Percentiles rank a stretch among this genome's conserved stretches.
phyloP scores from a whole-genome alignment of 2,113 vertebrate genomes.

The Clupea harengus region DNA sequence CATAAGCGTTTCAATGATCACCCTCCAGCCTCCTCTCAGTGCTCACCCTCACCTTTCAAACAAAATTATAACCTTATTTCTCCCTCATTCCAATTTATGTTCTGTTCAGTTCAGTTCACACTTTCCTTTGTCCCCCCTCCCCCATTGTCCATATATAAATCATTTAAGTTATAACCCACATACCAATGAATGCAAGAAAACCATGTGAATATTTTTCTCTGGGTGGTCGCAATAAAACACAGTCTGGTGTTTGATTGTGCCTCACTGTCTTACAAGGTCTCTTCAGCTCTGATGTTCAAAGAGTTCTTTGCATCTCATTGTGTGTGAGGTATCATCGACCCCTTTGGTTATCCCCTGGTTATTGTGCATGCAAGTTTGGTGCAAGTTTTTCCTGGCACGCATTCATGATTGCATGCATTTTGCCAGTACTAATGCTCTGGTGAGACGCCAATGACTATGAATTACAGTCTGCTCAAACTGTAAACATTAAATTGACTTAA shows the following conservation, averaged over 20 bases:
- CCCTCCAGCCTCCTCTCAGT: background rate
- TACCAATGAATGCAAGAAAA: slow-evolving; percentile 49
- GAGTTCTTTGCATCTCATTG: slow-evolving; percentile 51
- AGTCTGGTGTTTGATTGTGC: slow-evolving; percentile 1
- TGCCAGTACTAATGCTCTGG: background rate
- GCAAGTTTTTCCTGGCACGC: slow-evolving; percentile 42
- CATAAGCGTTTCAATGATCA: slow-evolving; percentile 14
- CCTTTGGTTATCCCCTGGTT: slow-evolving; percentile 52
- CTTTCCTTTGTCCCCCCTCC: slow-evolving; percentile 62
- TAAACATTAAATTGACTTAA: background rate
- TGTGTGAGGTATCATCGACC: slow-evolving; percentile 49
- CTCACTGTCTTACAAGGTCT: background rate
- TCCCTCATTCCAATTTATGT: slow-evolving; percentile 52
- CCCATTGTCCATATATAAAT: slow-evolving; percentile 50
- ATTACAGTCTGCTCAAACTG: background rate
- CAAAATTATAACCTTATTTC: slow-evolving; percentile 46
- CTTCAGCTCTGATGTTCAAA: slow-evolving; percentile 3
- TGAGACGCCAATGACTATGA: background rate
- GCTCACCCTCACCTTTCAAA: slow-evolving; percentile 26
- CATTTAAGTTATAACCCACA: slow-evolving; percentile 40
- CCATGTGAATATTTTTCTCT: background rate
- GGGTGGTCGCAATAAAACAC: background rate
- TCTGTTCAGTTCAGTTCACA: slow-evolving; percentile 49
- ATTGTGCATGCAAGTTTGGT: slow-evolving; percentile 43
- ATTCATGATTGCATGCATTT: slow-evolving; percentile 46